Evolutionary conservation across 2,797 vertebrate species (phyloP).

Genomic region (Oreortyx pictus): DNA sequence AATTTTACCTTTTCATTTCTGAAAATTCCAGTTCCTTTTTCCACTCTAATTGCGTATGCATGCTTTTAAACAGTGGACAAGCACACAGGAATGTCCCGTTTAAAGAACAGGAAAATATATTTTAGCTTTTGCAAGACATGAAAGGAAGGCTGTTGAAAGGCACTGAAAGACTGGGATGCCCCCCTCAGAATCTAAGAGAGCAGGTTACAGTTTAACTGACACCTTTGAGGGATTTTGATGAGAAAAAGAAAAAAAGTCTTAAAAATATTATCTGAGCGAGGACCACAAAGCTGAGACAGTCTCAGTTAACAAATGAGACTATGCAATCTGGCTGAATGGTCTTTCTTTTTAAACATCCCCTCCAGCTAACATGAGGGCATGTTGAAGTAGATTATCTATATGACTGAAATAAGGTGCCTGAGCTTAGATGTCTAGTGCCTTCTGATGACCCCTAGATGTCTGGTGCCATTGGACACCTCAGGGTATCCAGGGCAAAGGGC

Average conservation of each 20-base stretch:
- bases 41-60: background rate
- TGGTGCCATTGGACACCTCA: background rate
- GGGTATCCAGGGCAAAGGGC: background rate
- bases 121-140: background rate
- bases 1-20: background rate
- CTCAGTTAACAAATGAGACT: background rate
- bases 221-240: background rate
- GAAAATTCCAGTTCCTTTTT: background rate
- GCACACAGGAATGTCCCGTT: too few relatives aligned
- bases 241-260: background rate
- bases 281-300: background rate
- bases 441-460: background rate
- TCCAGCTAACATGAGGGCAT: background rate
- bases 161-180: background rate
- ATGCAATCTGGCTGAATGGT: background rate
- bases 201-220: background rate
- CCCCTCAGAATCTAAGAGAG: background rate
- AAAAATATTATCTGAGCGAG: background rate
- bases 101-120: background rate
- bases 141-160: background rate
- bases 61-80: background rate
- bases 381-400: background rate
- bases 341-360: background rate
- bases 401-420: fast-evolving
- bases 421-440: background rate